Evolutionary conservation across 64 coral and sea anemone genomes (phyloP).

Genomic region (Montipora capricornis): DNA sequence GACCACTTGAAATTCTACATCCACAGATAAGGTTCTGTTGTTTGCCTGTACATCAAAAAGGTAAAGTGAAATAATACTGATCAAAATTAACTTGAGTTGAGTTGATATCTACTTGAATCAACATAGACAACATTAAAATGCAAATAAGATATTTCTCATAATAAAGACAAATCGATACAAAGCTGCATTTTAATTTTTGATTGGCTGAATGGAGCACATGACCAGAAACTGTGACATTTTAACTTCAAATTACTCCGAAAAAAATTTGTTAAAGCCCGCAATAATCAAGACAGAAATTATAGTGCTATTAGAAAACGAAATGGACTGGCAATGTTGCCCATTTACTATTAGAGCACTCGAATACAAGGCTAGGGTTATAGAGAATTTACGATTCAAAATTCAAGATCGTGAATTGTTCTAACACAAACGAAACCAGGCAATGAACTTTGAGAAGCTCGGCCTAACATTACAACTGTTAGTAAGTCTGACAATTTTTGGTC

Average conservation of each 20-base stretch:
- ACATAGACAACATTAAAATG: background rate
- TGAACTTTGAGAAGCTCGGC: background rate
- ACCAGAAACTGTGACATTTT: background rate
- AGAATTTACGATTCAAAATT: background rate
- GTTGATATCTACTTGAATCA: no score
- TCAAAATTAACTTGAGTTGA: no score
- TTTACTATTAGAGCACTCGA: background rate
- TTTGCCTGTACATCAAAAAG: no score
- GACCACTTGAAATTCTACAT: no score
- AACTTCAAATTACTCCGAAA: no score
- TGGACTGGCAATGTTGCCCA: background rate
- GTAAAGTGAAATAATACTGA: no score
- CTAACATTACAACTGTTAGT: background rate
- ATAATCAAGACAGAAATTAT: background rate
- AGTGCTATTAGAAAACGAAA: background rate
- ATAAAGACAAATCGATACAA: background rate
- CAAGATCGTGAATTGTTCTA: background rate
- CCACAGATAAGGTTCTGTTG: no score
- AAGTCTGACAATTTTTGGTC: conserved; percentile 11
- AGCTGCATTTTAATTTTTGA: no score
- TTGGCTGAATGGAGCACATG: background rate
- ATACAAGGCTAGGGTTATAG: background rate
- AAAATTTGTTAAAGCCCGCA: background rate
- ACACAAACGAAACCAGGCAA: background rate
- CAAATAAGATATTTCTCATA: conserved; percentile 8